Percentiles rank a stretch among this genome's conserved stretches.
Conservation (phyloP, 2,113 vertebrate genomes). For the Campylorhamphus procurvoides region DNA sequence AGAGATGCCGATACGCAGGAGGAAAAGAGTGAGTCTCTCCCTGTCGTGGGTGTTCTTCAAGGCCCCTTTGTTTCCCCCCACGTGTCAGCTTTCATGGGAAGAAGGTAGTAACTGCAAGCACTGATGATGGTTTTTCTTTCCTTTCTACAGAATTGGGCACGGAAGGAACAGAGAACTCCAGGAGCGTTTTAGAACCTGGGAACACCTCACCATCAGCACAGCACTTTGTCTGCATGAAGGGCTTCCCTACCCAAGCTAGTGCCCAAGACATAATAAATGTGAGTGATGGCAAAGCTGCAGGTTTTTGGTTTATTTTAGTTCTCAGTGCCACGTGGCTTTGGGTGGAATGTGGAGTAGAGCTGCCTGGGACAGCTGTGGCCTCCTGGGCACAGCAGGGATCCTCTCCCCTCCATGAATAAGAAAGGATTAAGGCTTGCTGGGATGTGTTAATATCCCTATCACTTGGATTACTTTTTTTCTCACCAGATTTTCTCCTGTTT, state of each 20-base stretch:
- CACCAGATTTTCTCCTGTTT: background rate
- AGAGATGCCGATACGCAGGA: background rate
- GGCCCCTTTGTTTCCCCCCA: background rate
- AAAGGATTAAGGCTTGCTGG: background rate
- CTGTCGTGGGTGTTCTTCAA: accelerated
- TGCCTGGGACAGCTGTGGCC: background rate
- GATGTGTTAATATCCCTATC: accelerated
- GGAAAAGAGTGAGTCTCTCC: conserved; percentile 58
- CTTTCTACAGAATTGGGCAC: conserved; percentile 24
- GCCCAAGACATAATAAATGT: conserved; percentile 88
- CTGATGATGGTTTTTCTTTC: background rate
- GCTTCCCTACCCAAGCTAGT: conserved; percentile 82
- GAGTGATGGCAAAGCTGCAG: background rate
- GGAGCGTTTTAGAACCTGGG: conserved; percentile 14
- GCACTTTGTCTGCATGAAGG: conserved; percentile 85
- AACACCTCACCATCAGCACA: background rate
- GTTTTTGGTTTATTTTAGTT: background rate
- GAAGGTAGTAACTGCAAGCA: no score
- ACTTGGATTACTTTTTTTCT: background rate
- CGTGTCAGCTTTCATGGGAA: accelerated
- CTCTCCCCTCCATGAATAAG: accelerated
- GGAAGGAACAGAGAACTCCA: conserved; percentile 44
- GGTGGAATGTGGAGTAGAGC: background rate
- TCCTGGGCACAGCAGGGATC: accelerated
- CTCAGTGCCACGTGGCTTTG: accelerated